phyloP scores from a whole-genome alignment of 1,140 invertebrate species.

The Orius laevigatus region DNA sequence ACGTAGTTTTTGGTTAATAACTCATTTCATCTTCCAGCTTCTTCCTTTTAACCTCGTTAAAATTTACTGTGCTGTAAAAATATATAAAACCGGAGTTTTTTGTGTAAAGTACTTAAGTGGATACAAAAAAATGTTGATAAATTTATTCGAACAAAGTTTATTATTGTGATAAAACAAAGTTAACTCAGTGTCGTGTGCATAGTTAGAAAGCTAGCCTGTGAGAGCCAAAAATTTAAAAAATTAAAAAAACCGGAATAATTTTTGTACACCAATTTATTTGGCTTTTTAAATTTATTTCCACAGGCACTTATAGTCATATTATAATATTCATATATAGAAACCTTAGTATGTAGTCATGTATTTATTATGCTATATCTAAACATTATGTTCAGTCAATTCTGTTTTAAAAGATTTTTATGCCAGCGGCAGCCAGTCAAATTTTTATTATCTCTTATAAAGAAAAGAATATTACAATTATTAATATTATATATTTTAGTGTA shows the following conservation, averaged over 20 bases:
- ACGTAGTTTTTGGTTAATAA: too few species aligned
- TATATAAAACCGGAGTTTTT: too few species aligned
- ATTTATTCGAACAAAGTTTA: constrained; percentile 2
- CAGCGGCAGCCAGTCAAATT: constrained; percentile 11
- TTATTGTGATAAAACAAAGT: constrained; percentile 5
- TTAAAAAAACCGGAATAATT: not conserved
- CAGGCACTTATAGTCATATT: constrained; percentile 9
- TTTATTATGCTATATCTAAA: constrained; percentile 10
- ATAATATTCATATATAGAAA: constrained; percentile 9
- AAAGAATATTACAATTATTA: constrained; percentile 16
- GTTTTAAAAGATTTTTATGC: constrained; percentile 8
- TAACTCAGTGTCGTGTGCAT: not conserved
- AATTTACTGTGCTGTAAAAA: too few species aligned
- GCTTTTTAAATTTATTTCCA: constrained; percentile 11
- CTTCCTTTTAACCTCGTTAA: too few species aligned
- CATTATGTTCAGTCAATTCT: constrained; percentile 16
- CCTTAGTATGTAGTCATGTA: constrained; percentile 10
- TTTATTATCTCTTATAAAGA: constrained; percentile 9
- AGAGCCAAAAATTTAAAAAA: not conserved
- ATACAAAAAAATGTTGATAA: too few species aligned
- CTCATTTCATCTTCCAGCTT: too few species aligned
- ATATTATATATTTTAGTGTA: constrained; percentile 13
- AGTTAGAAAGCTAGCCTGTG: constrained; percentile 1
- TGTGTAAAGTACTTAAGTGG: too few species aligned
- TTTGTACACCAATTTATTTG: constrained; percentile 1